phyloP scores from a whole-genome alignment of 2,888 invertebrate genomes.

The Drosophila trichaetosa region DNA sequence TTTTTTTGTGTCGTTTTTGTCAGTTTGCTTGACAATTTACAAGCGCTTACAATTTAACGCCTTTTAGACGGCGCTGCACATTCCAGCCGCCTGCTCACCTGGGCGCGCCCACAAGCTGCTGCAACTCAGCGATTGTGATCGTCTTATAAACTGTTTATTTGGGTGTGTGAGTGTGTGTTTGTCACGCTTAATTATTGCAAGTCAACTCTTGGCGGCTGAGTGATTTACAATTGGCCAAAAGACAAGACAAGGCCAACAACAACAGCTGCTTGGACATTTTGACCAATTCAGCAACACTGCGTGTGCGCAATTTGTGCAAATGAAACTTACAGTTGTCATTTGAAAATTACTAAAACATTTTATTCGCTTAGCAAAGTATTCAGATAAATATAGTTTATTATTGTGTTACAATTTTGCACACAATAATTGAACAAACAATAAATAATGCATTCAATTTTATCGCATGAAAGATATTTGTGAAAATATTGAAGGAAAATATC shows the following conservation, averaged over 20 bases:
- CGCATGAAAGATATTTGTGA: neutral
- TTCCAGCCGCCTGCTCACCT: constrained; percentile 27
- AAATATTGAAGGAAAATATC: neutral
- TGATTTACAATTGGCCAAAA: constrained; percentile 61
- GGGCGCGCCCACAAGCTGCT: constrained; percentile 38
- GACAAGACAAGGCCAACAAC: constrained; percentile 60
- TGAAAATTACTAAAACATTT: neutral
- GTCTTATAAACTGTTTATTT: constrained; percentile 31
- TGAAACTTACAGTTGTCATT: neutral
- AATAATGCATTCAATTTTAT: neutral
- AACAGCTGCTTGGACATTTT: constrained; percentile 15
- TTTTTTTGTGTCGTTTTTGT: constrained; percentile 33
- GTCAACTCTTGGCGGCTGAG: constrained; percentile 64
- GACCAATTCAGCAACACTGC: constrained; percentile 18
- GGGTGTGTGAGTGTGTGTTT: constrained; percentile 24
- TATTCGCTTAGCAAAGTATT: neutral
- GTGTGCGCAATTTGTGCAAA: constrained; percentile 47
- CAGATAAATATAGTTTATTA: neutral
- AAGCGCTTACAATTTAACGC: constrained; percentile 60
- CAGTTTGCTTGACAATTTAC: constrained; percentile 48
- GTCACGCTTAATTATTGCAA: constrained; percentile 65
- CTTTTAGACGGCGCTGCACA: constrained; percentile 35
- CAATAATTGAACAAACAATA: neutral
- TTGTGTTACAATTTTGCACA: neutral
- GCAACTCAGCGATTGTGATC: constrained; percentile 30